A percentile compares a stretch with the other conserved stretches of the same genome.
Evolutionary conservation across 2,888 invertebrate species (phyloP).

Genomic region (Brachycybe producta): DNA sequence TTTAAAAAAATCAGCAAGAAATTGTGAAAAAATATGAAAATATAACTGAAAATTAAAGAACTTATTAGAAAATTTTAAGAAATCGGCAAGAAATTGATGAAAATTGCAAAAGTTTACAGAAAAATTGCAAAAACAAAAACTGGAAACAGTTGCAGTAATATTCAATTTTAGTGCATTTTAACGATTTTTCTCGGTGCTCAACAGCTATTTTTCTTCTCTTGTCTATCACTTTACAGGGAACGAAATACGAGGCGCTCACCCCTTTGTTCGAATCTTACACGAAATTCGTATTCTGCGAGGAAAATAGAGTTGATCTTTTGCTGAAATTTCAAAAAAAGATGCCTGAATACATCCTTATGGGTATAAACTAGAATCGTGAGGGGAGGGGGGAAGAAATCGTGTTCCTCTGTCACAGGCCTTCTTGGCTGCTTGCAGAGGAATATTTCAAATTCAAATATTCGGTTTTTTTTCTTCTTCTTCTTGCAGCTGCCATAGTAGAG

Average conservation of each 20-base stretch:
- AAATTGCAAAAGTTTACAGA: too few relatives aligned
- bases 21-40: too few relatives aligned
- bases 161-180: too few relatives aligned
- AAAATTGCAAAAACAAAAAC: neutral
- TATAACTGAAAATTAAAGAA: too few relatives aligned
- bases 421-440: neutral
- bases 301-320: constrained; percentile 47
- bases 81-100: too few relatives aligned
- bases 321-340: constrained; percentile 53
- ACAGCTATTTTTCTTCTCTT: too few relatives aligned
- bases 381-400: too few relatives aligned
- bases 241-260: constrained; percentile 52
- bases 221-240: constrained; percentile 47
- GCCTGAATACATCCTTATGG: constrained; percentile 56
- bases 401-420: too few relatives aligned
- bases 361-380: constrained; percentile 28
- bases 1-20: too few relatives aligned
- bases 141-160: too few relatives aligned
- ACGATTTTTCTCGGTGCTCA: too few relatives aligned
- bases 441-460: neutral
- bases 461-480: neutral
- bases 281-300: constrained; percentile 55
- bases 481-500: constrained; percentile 58
- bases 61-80: too few relatives aligned
- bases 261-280: constrained; percentile 50